These are phyloP conservation scores for Glareola pratincola DNA, from an alignment of 2,113 vertebrate species.

Conservation along the genomic window DNA sequence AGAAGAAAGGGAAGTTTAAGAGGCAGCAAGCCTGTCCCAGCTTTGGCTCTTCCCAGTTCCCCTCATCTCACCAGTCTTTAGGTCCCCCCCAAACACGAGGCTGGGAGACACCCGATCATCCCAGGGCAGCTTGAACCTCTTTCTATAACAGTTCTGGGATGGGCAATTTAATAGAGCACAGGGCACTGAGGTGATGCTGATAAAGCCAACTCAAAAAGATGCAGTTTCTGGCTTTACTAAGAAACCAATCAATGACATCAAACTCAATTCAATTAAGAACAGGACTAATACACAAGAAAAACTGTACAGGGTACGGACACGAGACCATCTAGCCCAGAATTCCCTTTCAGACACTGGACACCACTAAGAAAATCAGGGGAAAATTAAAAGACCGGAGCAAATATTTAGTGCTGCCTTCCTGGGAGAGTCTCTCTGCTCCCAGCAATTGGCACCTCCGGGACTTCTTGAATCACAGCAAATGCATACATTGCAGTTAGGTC, in stretches of 20 bases:
- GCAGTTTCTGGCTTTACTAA: background rate
- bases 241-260: background rate
- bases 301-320: background rate
- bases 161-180: background rate
- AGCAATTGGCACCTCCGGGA: background rate
- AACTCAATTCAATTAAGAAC: background rate
- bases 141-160: background rate
- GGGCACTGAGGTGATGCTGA: background rate
- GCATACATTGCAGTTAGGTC: background rate
- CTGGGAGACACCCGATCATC: background rate
- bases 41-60: background rate
- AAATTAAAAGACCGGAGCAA: background rate
- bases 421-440: background rate
- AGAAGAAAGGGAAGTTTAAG: background rate
- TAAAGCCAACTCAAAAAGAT: background rate
- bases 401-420: background rate
- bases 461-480: background rate
- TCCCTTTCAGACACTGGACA: background rate
- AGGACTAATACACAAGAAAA: background rate
- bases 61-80: background rate
- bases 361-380: rapidly evolving
- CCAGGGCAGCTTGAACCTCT: background rate
- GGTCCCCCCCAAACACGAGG: rapidly evolving
- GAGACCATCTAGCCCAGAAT: background rate
- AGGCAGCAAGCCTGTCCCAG: background rate